Conservation (phyloP, 2,113 vertebrate species). For the Zosterops lateralis region DNA sequence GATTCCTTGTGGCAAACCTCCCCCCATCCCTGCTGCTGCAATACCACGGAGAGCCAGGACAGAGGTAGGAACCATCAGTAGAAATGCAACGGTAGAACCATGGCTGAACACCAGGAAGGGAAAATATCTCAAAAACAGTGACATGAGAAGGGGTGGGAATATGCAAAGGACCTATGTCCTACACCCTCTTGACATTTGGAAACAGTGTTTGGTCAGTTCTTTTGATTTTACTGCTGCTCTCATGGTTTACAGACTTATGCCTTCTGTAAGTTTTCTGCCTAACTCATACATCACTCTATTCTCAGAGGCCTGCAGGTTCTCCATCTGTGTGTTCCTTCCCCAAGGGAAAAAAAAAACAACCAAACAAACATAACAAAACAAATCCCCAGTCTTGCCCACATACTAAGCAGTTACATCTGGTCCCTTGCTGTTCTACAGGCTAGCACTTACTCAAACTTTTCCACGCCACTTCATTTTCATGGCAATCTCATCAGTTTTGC, state of each 20-base stretch:
- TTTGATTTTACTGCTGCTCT: neutral
- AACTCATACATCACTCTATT: neutral
- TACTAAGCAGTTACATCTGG: neutral
- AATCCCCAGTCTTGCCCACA: neutral
- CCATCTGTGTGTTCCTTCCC: neutral
- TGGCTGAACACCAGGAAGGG: neutral
- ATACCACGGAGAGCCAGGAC: accelerated
- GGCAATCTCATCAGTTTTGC: neutral
- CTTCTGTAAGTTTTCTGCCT: neutral
- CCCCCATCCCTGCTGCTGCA: neutral
- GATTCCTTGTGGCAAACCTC: neutral
- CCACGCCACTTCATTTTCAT: neutral
- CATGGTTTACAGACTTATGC: neutral
- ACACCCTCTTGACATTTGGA: neutral
- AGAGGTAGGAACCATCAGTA: neutral
- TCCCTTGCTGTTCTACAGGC: neutral
- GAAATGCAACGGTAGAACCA: neutral
- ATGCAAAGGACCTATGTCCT: neutral
- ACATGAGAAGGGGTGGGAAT: neutral
- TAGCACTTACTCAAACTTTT: neutral
- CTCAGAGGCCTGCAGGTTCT: neutral
- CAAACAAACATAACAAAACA: neutral
- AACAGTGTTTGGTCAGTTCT: neutral
- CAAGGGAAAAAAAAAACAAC: neutral
- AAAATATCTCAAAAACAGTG: neutral